Evolutionary conservation across 1,140 invertebrate genomes (phyloP), one percentile per base, ranked within the genome.

Genomic region (Ylistrum balloti): DNA sequence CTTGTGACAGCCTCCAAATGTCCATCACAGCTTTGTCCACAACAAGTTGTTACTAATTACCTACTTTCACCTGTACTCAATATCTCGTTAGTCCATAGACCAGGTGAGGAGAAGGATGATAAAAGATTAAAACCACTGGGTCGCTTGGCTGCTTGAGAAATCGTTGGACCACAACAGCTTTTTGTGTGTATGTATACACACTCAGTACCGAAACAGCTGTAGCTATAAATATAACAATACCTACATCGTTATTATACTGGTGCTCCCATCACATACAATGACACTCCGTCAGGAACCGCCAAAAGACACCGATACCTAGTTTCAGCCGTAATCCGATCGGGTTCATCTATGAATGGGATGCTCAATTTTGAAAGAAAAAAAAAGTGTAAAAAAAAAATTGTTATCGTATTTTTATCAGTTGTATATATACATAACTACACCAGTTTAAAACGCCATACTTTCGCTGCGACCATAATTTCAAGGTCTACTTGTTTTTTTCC

Each of bases 111-210:
- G 56, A 74, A 5, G 56, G 56, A 74, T 74, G 56, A 74, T 74
- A 74, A 22, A 74, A n/a, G 56, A 28, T 74, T 74, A 28, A 56
- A 74, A 74, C 56, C 28, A 74, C 22, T 74, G 56, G 56, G 56
- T 74, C n/a, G 56, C n/a, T 74, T 11, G 56, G 56, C 56, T 74
- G 56, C 56, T 74, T 74, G 56, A 74, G 56, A 74, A 74, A 74
- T 74, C 56, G 17, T n/a, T 74, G 56, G 56, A 74, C 56, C 56
- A n/a, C 28, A n/a, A 28, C 22, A 74, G 1, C n/a, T 74, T 74
- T 48, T 17, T 20, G 45, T 74, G n/a, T 74, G 28, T 74, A 74
- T 74, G 28, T 74, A 74, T 74, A 74, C 28, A 11, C 28, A 74
- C 56, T 28, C 22, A 28, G 22, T 74, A 9, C 1, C 22, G 22